Evolutionary conservation across 2,888 invertebrate species (phyloP), one percentile per base, ranked within the genome.

Genomic region (Apoda limacodes): DNA sequence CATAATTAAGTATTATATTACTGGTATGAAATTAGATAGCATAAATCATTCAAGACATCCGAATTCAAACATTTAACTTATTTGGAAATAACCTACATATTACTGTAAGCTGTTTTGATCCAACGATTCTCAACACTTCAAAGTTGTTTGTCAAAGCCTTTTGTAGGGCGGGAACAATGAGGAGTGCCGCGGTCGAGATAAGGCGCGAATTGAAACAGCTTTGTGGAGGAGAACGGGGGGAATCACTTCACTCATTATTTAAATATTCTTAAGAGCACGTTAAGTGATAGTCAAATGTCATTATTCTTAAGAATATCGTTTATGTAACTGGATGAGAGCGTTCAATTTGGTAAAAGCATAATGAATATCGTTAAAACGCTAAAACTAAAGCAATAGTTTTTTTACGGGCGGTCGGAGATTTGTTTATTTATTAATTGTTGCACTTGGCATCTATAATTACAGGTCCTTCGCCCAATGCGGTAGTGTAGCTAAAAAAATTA

Each of bases 101-200:
- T 19, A 14, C n/a, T 22, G 12, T 31, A 37, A 42, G 39, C 43
- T 36, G 31, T 39, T 34, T 37, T 25, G 34, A 40, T 35, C 38
- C 37, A 31, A 28, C 34, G 28, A 29, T 36, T 41, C 33, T 40
- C 42, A 37, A 47, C 47, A 52, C 47, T 55, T 48, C 47, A 40
- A 47, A 6, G 48, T 44, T 45, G 36, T 28, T 42, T 43, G 47
- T 46, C 47, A 50, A 44, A 35, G 37, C 19, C 38, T 26, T 37
- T 39, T 34, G 43, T 42, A 37, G 40, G 44, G n/a, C 22, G 26
- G 20, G 42, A 52, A 55, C 57, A 55, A 59, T 55, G 57, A 58
- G 61, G 74, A 69, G 67, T 76, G 75, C 62, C 66, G 48, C 58
- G 56, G 45, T 47, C 43, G 47, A 61, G 76, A 76, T 76, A 76